Evolutionary conservation across 2,888 invertebrate genomes (phyloP).

Genomic region (Beris morrisii): DNA sequence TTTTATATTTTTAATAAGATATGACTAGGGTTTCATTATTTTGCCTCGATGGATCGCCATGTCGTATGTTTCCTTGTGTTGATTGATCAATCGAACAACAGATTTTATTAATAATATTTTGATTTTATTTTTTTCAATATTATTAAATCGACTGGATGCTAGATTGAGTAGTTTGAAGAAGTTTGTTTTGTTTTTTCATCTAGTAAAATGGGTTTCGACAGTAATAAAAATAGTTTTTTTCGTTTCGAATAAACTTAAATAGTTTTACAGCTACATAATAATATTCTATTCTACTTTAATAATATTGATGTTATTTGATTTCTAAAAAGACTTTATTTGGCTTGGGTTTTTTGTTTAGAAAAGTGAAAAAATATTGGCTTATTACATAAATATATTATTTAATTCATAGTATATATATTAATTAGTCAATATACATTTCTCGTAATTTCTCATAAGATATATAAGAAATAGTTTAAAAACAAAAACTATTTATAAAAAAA

Average conservation of each 20-base stretch:
- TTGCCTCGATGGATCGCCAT: conserved; percentile 21
- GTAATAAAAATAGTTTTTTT: too few species aligned
- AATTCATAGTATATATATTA: too few species aligned
- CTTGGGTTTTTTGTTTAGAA: conserved; percentile 25
- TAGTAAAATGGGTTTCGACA: too few species aligned
- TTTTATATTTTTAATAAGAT: neutral
- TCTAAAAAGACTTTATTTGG: conserved; percentile 12
- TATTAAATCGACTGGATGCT: neutral
- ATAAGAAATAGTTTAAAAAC: too few species aligned
- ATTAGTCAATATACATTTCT: too few species aligned
- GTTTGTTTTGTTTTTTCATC: too few species aligned
- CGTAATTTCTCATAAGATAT: too few species aligned
- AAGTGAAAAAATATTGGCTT: conserved; percentile 33
- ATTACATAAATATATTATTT: neutral
- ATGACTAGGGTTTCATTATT: neutral
- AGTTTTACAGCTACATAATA: conserved; percentile 20
- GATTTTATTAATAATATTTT: conserved; percentile 2
- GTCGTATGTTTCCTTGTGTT: conserved; percentile 17
- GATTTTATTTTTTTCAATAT: conserved; percentile 7
- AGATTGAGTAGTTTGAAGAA: too few species aligned
- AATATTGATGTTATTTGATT: conserved; percentile 14
- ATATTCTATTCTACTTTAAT: neutral
- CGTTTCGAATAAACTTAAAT: too few species aligned
- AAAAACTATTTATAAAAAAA: neutral
- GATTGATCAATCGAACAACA: conserved; percentile 30